Base-by-base conservation (phyloP, 2,888 invertebrate genomes). In the Harmothoe impar region DNA sequence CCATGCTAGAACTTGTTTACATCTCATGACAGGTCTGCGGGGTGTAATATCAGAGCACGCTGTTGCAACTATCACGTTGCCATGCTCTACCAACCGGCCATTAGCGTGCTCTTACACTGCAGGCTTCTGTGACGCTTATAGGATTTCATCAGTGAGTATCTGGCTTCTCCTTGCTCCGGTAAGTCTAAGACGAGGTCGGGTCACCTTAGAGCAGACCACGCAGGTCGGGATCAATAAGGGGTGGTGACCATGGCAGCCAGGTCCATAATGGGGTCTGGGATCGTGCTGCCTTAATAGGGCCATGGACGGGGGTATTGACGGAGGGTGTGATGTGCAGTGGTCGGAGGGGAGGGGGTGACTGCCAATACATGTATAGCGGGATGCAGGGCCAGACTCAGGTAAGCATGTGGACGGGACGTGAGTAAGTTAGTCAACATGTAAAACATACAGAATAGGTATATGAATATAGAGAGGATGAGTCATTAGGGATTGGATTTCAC, bases 211-310 rank as follows among this genome's bases (percentile, higher is more conserved):
- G 62, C 62, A 62, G n/a, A 62, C 62, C n/a, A 3, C 1, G 62
- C 23, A 62, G 62, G 62, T n/a, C 3, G 29, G 72, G 29, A 72
- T 72, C 72, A 72, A 72, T 72, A 72, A 29, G 72, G 72, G 72
- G 72, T 12, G 62, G 62, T 62, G 62, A n/a, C 62, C 62, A 25
- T 72, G 29, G 72, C 72, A 0, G 0, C 72, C 72, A 15, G 25
- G 72, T 72, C 72, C 31, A 29, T 72, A 72, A 72, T 72, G 72
- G 72, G 72, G 72, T 72, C 29, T 72, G 72, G 72, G 72, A 25
- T 25, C 72, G 3, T 15, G 29, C 72, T 3, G 72, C 29, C 72
- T 25, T 72, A 72, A 72, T 72, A 72, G 72, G 72, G 23, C 10
- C n/a, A n/a, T 3, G 3, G 23, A 5, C 62, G 62, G 23, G 62